These are phyloP conservation scores for Caerostris extrusa DNA, from an alignment of 1,140 invertebrate species.

Conservation along the genomic window DNA sequence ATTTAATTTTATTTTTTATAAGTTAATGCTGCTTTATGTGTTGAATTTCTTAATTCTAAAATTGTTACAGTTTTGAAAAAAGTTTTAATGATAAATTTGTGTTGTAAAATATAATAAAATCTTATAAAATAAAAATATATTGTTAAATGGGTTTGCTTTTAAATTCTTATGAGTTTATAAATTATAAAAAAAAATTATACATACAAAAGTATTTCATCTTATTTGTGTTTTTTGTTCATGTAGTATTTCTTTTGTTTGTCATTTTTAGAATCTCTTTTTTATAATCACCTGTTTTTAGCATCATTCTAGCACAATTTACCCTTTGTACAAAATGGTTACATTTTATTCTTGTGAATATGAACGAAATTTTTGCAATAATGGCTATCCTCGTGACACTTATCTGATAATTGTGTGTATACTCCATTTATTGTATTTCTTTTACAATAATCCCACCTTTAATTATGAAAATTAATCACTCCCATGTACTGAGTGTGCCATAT, in stretches of 20 bases:
- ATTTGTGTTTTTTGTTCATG: neutral
- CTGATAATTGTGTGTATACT: neutral
- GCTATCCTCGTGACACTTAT: neutral
- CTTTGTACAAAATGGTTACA: neutral
- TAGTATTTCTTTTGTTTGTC: neutral
- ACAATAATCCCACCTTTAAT: neutral
- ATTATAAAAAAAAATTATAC: no score
- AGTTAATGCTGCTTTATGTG: no score
- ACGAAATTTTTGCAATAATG: neutral
- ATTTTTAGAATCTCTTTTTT: neutral
- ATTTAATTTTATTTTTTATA: no score
- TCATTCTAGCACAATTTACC: neutral
- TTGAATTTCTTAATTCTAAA: no score
- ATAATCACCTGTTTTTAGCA: neutral
- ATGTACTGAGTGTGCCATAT: conserved; percentile 11
- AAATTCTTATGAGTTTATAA: neutral
- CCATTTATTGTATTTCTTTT: neutral
- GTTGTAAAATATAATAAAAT: neutral
- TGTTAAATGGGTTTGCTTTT: neutral
- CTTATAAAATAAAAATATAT: neutral
- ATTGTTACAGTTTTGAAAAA: neutral
- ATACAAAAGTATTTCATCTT: neutral
- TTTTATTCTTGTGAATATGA: neutral
- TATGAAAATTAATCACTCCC: neutral
- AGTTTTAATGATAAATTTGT: neutral